Base-by-base conservation (phyloP, 1,140 invertebrate species). In the Lepidurus packardi region DNA sequence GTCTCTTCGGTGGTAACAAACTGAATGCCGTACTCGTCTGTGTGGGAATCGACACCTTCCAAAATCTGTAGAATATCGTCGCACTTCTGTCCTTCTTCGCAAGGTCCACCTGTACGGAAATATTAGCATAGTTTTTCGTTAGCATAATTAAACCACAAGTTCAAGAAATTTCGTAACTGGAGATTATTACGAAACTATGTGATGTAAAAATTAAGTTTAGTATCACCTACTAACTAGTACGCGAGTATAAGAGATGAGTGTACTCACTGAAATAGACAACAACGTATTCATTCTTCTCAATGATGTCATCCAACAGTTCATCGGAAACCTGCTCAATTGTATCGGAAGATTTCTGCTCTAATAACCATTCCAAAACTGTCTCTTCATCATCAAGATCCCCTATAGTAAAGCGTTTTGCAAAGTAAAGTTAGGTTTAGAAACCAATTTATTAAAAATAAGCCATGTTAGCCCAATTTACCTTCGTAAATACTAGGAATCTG, bases 281-380 rank as follows among this genome's bases (percentile, higher is more conserved):
- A 16, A 97, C 94, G 84, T 96, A 96, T 89, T 96, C 94, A 83
- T 96, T 92, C 82, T 95, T 93, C 80, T 93, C 91, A 81, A 97
- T 94, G 8, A 97, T 87, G 83, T 93, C 92, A 80, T 90, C 88
- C 21, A 97, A 85, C 83, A 96, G 96, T 87, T 96, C 94, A 84
- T 96, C 94, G 1, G 94, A 96, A 24, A 97, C 94, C 87, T 96
- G 94, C 88, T 97, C 95, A 81, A 97, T 97, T 1, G 94, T 96
- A 47, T 94, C 94, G 1, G 92, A 91, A 83, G 91, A 92, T 84
- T 96, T 95, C 83, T 97, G 95, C 82, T 95, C 90, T 79, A 97
- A 89, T 2, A 97, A 86, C 95, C 95, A 97, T 81, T 92, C 89
- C 6, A 97, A 85, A 7, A 97, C 94, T 87, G 95, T 92, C 81